phyloP scores from a whole-genome alignment of 2,888 invertebrate genomes.

The Oligia latruncula region DNA sequence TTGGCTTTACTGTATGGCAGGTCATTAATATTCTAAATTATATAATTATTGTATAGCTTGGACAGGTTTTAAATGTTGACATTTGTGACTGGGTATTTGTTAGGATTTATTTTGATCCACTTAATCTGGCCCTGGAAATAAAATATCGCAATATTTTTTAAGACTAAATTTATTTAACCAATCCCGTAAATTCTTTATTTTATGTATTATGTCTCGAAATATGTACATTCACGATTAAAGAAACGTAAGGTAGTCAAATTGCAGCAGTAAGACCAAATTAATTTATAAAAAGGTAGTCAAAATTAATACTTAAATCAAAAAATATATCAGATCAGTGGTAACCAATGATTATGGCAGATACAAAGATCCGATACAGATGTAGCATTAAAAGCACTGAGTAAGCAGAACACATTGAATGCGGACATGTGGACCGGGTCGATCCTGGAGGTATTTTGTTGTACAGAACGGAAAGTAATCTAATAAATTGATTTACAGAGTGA shows the following conservation, averaged over 20 bases:
- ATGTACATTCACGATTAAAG: neutral
- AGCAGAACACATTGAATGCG: constrained; percentile 25
- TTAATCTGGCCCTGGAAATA: neutral
- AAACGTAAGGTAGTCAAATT: neutral
- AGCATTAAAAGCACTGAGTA: constrained; percentile 45
- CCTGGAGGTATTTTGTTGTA: neutral
- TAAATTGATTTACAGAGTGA: neutral
- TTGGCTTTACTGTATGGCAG: neutral
- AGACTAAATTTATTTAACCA: neutral
- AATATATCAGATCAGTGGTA: constrained; percentile 13
- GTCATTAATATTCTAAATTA: neutral
- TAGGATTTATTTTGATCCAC: neutral
- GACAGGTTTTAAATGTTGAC: neutral
- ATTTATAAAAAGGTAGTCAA: neutral
- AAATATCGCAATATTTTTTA: neutral
- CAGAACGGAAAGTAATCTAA: neutral
- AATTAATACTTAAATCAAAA: neutral
- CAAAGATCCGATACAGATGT: constrained; percentile 34
- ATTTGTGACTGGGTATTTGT: neutral
- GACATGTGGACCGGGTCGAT: constrained; percentile 25
- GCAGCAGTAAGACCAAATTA: neutral
- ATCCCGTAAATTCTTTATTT: neutral
- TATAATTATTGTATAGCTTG: neutral
- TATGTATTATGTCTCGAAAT: neutral
- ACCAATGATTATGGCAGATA: constrained; percentile 44